A percentile compares a stretch with the other conserved stretches of the same genome.
Conservation (phyloP, 2,797 vertebrate species). For the Rhinatrema bivittatum region DNA sequence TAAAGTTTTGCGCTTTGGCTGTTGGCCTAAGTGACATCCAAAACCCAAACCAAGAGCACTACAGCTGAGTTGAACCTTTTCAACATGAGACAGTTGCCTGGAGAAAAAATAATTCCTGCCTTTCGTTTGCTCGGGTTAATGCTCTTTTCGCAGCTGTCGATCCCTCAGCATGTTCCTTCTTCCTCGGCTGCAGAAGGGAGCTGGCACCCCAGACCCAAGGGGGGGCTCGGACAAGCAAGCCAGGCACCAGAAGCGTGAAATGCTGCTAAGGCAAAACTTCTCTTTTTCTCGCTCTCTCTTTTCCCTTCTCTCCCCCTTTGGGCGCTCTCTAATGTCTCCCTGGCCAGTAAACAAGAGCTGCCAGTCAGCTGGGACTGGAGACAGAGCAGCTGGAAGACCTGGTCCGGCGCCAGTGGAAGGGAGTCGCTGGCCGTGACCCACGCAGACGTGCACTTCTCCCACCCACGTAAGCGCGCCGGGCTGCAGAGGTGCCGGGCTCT, state of each 20-base stretch:
- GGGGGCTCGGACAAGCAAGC: slow-evolving; percentile 32
- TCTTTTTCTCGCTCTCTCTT: slow-evolving; percentile 43
- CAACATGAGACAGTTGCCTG: slow-evolving; percentile 4
- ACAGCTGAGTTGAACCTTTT: slow-evolving; percentile 25
- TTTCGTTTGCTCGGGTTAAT: no score
- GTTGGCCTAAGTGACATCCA: slow-evolving; percentile 7
- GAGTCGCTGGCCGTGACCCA: not conserved
- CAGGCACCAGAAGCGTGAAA: slow-evolving; percentile 31
- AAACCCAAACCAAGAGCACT: slow-evolving; percentile 8
- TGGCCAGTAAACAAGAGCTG: slow-evolving; percentile 80
- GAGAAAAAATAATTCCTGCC: no score
- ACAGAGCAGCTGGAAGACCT: slow-evolving; percentile 34
- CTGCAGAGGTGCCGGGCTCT: no score
- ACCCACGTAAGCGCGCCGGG: no score
- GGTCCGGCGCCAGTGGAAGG: slow-evolving; percentile 35
- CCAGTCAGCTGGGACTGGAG: slow-evolving; percentile 67
- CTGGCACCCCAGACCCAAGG: no score
- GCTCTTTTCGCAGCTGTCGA: no score
- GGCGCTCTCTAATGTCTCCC: slow-evolving; percentile 41
- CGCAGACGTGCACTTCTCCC: no score
- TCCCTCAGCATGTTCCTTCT: no score
- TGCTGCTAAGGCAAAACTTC: slow-evolving; percentile 53
- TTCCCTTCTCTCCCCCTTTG: slow-evolving; percentile 44
- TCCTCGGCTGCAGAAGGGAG: no score
- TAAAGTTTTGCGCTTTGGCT: not conserved